A percentile compares a stretch with the other conserved stretches of the same genome.
phyloP scores from a whole-genome alignment of 1,140 invertebrate species.

The Geopemphigus sp. region DNA sequence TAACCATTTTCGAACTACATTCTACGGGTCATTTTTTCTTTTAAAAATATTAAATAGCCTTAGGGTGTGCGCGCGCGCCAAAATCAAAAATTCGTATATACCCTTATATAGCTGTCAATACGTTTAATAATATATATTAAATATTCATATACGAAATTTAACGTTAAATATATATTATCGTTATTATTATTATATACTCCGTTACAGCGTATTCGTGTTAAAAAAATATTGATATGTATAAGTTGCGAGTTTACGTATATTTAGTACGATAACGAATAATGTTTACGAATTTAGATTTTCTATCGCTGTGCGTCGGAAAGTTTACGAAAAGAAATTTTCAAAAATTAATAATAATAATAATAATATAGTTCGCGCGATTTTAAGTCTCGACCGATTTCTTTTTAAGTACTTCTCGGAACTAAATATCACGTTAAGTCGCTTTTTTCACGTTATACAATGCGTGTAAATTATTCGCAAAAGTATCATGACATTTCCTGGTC shows the following conservation, averaged over 20 bases:
- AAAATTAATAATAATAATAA: too few species aligned
- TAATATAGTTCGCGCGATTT: slow-evolving; percentile 1
- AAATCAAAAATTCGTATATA: slow-evolving; percentile 37
- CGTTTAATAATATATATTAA: not conserved
- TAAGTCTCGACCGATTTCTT: not conserved
- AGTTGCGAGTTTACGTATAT: slow-evolving; percentile 18
- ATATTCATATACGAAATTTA: not conserved
- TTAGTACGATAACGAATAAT: not conserved
- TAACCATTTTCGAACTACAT: not conserved
- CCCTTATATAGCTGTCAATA: slow-evolving; percentile 10
- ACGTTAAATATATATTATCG: not conserved
- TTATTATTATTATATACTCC: not conserved
- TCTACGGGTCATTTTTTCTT: not conserved
- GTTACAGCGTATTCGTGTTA: not conserved
- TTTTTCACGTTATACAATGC: too few species aligned
- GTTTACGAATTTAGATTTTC: slow-evolving; percentile 6
- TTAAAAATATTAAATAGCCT: not conserved
- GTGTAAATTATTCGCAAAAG: too few species aligned
- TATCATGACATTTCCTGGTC: not conserved
- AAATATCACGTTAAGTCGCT: not conserved
- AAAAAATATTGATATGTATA: slow-evolving; percentile 49
- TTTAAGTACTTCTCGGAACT: not conserved
- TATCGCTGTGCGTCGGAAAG: not conserved
- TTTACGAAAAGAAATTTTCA: not conserved
- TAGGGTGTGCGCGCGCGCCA: not conserved